Conservation (phyloP, 53 echinoderm and acorn worm genomes). For the Pentamera pediparva region DNA sequence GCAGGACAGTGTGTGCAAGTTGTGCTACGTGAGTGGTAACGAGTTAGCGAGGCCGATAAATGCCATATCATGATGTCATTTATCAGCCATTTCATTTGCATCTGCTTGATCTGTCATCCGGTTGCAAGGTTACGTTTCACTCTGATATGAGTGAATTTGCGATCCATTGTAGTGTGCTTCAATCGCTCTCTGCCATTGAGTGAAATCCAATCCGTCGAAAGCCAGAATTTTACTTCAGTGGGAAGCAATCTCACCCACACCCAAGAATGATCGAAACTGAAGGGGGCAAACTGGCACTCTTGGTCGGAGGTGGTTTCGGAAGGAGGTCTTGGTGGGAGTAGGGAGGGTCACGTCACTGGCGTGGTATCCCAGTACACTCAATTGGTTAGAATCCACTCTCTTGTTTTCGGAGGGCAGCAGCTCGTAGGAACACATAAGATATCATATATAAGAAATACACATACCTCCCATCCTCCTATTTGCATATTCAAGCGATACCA, state of each 20-base stretch:
- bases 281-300: neutral
- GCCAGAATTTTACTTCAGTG: neutral
- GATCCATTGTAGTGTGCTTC: neutral
- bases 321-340: no score
- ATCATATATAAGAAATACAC: neutral
- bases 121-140: neutral
- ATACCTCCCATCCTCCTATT: constrained; percentile 21
- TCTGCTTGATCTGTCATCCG: neutral
- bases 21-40: neutral
- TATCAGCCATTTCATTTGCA: neutral
- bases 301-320: no score
- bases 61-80: constrained; percentile 13
- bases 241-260: neutral
- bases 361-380: constrained; percentile 13
- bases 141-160: neutral
- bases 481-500: constrained; percentile 16
- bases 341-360: neutral
- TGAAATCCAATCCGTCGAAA: neutral
- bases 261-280: neutral
- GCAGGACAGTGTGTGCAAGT: constrained; percentile 6
- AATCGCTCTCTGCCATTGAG: neutral
- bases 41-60: neutral
- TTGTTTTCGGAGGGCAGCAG: constrained; percentile 4
- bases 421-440: neutral
- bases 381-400: constrained; percentile 3